Percentiles rank a stretch among this genome's conserved stretches.
Evolutionary conservation across 2,113 vertebrate genomes (phyloP).

Genomic region (Polyodon spathula): DNA sequence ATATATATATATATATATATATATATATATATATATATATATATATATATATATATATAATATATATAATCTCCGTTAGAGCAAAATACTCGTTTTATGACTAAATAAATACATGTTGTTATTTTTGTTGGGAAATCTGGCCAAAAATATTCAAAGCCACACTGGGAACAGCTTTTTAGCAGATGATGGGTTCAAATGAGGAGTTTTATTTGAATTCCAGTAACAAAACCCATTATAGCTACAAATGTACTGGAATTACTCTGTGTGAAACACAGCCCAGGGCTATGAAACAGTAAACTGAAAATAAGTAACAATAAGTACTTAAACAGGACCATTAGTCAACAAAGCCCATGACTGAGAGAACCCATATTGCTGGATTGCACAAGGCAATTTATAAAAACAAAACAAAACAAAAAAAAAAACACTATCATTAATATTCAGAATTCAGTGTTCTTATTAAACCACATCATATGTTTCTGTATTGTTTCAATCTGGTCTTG

Average conservation of each 20-base stretch:
- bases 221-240: too few species aligned
- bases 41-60: neutral
- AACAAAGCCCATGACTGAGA: slow-evolving; percentile 15
- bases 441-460: slow-evolving; percentile 28
- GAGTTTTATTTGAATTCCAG: too few species aligned
- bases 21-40: neutral
- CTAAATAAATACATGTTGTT: too few species aligned
- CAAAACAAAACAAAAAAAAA: too few species aligned
- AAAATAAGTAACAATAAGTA: slow-evolving; percentile 2
- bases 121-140: too few species aligned
- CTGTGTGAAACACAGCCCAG: neutral
- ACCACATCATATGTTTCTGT: slow-evolving; percentile 17
- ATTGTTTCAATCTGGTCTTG: slow-evolving; percentile 10
- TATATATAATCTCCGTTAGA: too few species aligned
- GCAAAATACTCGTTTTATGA: too few species aligned
- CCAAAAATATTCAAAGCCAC: too few species aligned
- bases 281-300: slow-evolving; percentile 9
- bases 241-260: neutral
- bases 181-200: too few species aligned
- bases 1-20: neutral
- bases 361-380: slow-evolving; percentile 37
- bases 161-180: too few species aligned
- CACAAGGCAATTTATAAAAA: slow-evolving; percentile 32
- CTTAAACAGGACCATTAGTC: slow-evolving; percentile 19
- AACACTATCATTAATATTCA: slow-evolving; percentile 37